Percentiles rank a stretch among this genome's conserved stretches.
Conservation (phyloP, 2,797 vertebrate genomes). For the Sandelia bainsii region DNA sequence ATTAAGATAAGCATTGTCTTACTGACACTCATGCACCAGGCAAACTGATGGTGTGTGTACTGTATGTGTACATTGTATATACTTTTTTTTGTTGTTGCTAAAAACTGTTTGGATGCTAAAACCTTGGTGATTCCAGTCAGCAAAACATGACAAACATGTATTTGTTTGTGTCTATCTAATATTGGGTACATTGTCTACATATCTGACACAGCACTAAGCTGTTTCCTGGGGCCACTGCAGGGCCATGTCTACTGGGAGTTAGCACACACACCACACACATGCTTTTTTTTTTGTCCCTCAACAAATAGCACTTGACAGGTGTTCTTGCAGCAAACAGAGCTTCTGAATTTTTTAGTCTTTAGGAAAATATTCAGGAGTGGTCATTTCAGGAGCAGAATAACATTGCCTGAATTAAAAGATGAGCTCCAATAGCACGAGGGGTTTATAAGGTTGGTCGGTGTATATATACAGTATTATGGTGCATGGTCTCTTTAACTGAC, state of each 20-base stretch:
- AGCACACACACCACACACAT: neutral
- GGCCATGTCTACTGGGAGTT: neutral
- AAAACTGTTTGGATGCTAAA: neutral
- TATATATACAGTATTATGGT: neutral
- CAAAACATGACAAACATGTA: neutral
- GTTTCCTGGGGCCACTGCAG: neutral
- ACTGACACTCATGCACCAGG: neutral
- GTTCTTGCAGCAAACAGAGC: constrained; percentile 46
- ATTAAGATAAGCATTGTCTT: constrained; percentile 53
- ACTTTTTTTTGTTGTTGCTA: neutral
- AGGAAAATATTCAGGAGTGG: constrained; percentile 38
- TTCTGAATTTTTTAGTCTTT: constrained; percentile 62
- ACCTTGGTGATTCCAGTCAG: constrained; percentile 1
- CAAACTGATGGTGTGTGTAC: neutral
- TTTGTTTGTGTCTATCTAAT: neutral
- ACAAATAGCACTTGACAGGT: constrained; percentile 47
- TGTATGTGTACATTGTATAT: constrained; percentile 17
- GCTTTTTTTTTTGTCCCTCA: constrained; percentile 22
- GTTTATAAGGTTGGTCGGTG: neutral
- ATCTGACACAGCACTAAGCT: neutral
- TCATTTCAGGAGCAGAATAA: constrained; percentile 29
- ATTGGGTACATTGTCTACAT: neutral
- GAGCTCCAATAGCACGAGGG: neutral
- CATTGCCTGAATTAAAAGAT: constrained; percentile 3
- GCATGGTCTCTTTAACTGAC: neutral